Conservation (phyloP, 2,113 vertebrate genomes). For the Plectropomus leopardus region DNA sequence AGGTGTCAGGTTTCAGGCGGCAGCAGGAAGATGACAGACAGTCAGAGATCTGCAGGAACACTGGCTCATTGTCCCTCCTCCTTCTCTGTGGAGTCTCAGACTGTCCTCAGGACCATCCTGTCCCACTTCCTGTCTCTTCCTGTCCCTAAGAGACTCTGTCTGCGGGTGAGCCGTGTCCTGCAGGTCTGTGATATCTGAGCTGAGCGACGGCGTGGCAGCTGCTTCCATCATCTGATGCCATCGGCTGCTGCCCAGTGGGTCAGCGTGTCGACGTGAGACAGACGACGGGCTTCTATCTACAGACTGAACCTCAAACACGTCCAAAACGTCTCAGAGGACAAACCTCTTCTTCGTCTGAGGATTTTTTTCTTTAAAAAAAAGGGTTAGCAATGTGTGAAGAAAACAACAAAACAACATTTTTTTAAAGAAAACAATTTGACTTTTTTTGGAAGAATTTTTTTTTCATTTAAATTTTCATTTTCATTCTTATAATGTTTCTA, state of each 20-base stretch:
- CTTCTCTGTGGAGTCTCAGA: not conserved
- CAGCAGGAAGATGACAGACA: constrained; percentile 12
- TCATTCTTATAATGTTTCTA: no score
- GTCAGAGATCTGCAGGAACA: constrained; percentile 1
- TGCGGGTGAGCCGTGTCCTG: no score
- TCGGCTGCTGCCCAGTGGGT: constrained; percentile 37
- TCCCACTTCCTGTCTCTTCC: constrained; percentile 41
- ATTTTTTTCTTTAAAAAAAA: no score
- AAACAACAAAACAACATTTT: no score
- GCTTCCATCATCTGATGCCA: no score
- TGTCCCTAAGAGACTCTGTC: not conserved
- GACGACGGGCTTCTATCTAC: not conserved
- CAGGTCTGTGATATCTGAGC: constrained; percentile 41
- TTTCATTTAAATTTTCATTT: no score
- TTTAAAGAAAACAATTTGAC: no score
- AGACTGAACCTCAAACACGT: not conserved
- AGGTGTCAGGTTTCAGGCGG: constrained; percentile 47
- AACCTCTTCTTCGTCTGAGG: no score
- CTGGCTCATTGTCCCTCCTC: constrained; percentile 9
- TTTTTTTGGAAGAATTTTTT: no score
- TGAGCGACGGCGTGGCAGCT: not conserved
- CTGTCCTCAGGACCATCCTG: constrained; percentile 9
- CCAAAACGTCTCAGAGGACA: not conserved
- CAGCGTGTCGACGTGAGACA: constrained; percentile 34
- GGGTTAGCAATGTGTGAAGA: no score